phyloP scores from a whole-genome alignment of 2,113 vertebrate species.

The Excalfactoria chinensis region DNA sequence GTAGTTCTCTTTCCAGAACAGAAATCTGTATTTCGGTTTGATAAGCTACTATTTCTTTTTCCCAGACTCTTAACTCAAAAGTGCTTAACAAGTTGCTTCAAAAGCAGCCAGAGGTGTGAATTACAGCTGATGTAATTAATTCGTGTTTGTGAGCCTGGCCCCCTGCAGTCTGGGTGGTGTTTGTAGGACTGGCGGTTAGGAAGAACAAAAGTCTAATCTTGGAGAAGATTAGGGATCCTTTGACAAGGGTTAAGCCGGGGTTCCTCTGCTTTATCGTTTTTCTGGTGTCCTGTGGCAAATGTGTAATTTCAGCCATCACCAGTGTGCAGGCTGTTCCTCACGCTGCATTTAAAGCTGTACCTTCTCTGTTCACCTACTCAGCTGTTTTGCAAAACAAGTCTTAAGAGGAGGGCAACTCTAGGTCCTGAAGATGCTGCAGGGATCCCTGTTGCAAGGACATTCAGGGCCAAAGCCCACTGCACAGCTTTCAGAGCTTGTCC shows the following conservation, averaged over 20 bases:
- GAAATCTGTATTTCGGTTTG: neutral
- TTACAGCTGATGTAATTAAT: conserved; percentile 64
- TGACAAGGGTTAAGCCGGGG: conserved; percentile 29
- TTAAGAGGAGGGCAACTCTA: neutral
- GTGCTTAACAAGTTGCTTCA: neutral
- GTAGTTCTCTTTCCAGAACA: neutral
- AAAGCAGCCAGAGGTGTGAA: conserved; percentile 43
- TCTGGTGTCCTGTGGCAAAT: conserved; percentile 8
- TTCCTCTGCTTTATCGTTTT: neutral
- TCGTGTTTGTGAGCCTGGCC: conserved; percentile 13
- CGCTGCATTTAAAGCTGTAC: neutral
- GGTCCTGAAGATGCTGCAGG: neutral
- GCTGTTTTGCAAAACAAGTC: neutral
- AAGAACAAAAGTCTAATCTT: conserved; percentile 44
- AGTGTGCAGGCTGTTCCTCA: neutral
- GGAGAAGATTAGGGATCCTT: conserved; percentile 42
- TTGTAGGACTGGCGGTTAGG: neutral
- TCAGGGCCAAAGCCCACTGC: neutral
- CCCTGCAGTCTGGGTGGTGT: neutral
- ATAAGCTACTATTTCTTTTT: neutral
- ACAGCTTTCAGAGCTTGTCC: neutral
- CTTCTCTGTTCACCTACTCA: neutral
- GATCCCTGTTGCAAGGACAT: neutral
- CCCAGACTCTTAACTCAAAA: neutral
- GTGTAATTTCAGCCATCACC: neutral